Base-by-base conservation (phyloP, 2,888 invertebrate species). In the Rugalucina vietnamica region DNA sequence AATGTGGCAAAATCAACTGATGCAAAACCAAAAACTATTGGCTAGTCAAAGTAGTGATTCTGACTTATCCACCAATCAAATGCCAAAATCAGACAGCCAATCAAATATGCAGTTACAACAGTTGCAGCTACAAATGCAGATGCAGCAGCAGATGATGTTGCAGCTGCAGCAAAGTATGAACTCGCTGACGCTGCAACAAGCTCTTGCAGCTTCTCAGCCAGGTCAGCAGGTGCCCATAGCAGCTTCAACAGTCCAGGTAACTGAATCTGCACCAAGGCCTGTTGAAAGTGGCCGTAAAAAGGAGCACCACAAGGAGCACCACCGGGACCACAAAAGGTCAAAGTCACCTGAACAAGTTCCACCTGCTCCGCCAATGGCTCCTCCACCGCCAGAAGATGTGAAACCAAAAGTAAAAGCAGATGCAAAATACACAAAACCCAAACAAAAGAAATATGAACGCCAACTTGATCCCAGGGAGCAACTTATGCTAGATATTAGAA, bases 401-500 rank as follows among this genome's bases (percentile, higher is more conserved):
- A 74, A 82, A 50, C 89, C 89, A 73, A 50, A 54, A 14, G 71
- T 69, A 27, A 78, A 88, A 86, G 84, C 84, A 79, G 81, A 81
- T 57, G 76, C 82, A 82, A 85, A 85, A 70, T 82, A 88, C 70
- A 80, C 81, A 34, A 87, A 87, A 76, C 84, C 86, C 10, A 87
- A 84, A 57, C 87, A 85, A 77, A 90, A 86, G 70, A 60, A 86
- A 72, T 91, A 92, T 77, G 91, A 92, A 73, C 90, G 90, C n/a
- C 88, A 91, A 70, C 91, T 94, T 1, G 97, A 97, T 94, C 96
- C 96, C 0, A 95, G 97, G 70, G 96, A 97, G 89, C 96, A 96
- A 91, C 95, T 97, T 43, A 95, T 97, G 94, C 96, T 96, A 74
- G 97, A 97, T 27, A 97, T 97, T 91, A 95, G 97, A 87, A 96